Conservation (phyloP, 2,888 invertebrate species). For the Corbicula japonica region DNA sequence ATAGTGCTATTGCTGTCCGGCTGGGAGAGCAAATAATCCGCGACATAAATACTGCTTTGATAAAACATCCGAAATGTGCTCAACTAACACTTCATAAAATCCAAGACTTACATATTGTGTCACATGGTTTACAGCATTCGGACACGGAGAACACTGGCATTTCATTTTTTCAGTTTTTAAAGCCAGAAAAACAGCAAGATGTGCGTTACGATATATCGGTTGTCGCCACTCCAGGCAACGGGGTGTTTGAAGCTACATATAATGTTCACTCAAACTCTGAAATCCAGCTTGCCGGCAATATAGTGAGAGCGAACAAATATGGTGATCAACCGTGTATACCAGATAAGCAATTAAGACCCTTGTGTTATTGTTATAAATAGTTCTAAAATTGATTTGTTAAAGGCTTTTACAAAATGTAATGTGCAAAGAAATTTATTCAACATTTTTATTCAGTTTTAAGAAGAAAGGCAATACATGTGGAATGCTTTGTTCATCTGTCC, state of each 20-base stretch:
- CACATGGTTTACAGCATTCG: constrained; percentile 48
- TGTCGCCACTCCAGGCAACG: constrained; percentile 54
- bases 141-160: constrained; percentile 62
- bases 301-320: constrained; percentile 58
- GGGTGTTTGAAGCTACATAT: constrained; percentile 55
- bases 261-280: background rate
- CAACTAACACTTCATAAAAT: constrained; percentile 39
- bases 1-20: background rate
- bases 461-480: too few species aligned
- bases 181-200: constrained; percentile 41
- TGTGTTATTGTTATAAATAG: constrained; percentile 52
- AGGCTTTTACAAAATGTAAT: too few species aligned
- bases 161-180: constrained; percentile 60
- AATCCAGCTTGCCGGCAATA: constrained; percentile 34
- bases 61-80: constrained; percentile 34
- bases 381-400: too few species aligned
- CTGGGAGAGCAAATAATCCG: constrained; percentile 37
- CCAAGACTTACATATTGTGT: constrained; percentile 33
- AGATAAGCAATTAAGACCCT: constrained; percentile 46
- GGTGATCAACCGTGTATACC: constrained; percentile 58
- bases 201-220: constrained; percentile 49
- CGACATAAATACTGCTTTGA: constrained; percentile 37
- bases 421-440: too few species aligned
- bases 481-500: too few species aligned
- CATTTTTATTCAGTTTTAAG: too few species aligned